A percentile compares a stretch with the other conserved stretches of the same genome.
Conservation (phyloP, 2,888 invertebrate genomes). For the Punctoribates punctum region DNA sequence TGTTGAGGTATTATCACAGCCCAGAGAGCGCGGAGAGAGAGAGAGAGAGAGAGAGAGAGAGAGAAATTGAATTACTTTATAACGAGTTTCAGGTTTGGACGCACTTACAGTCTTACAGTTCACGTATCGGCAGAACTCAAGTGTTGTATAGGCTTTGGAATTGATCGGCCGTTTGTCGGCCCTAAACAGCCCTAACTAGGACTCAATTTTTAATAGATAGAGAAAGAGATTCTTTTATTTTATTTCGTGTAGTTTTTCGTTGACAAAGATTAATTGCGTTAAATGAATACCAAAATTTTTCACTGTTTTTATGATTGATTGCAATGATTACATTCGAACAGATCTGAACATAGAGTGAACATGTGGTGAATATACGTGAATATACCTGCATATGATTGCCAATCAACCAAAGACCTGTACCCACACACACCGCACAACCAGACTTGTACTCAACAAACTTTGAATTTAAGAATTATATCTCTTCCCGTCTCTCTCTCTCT, state of each 20-base stretch:
- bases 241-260: slow-evolving; percentile 22
- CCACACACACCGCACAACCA: neutral
- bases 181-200: slow-evolving; percentile 15
- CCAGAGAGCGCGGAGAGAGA: neutral
- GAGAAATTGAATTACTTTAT: neutral
- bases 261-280: slow-evolving; percentile 33
- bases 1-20: slow-evolving; percentile 1
- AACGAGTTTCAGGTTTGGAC: slow-evolving; percentile 19
- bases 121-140: too few species aligned
- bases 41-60: neutral
- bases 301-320: slow-evolving; percentile 35
- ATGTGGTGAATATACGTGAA: slow-evolving; percentile 14
- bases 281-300: slow-evolving; percentile 32
- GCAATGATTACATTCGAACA: slow-evolving; percentile 31
- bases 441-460: neutral
- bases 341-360: neutral
- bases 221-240: slow-evolving; percentile 25
- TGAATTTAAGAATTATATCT: too few species aligned
- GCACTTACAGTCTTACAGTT: too few species aligned
- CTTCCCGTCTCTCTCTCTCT: neutral
- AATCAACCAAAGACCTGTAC: neutral
- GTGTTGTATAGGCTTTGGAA: neutral
- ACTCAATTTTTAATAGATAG: slow-evolving; percentile 17
- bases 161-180: neutral
- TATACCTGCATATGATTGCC: neutral